phyloP scores from a whole-genome alignment of 2,888 invertebrate genomes.

The Microctonus aethiopoides region DNA sequence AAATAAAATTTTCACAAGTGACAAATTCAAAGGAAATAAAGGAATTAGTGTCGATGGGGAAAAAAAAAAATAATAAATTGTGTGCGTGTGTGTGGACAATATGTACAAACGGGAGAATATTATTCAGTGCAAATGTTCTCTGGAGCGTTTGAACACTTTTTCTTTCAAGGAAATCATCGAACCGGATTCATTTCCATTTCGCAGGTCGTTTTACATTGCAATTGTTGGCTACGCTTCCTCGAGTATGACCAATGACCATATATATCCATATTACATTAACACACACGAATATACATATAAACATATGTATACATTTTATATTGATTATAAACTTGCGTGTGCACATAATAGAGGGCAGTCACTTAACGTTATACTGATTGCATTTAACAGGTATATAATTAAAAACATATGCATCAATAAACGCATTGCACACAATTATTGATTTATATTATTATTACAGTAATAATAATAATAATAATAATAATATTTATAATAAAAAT shows the following conservation, averaged over 20 bases:
- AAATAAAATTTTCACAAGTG: background rate
- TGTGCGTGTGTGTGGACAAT: background rate
- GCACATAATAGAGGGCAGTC: background rate
- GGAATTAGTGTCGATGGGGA: background rate
- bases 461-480: background rate
- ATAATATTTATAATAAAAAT: background rate
- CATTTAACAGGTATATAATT: background rate
- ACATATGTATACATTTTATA: background rate
- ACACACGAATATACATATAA: background rate
- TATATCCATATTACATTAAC: background rate
- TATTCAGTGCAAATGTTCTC: background rate
- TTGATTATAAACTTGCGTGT: slow-evolving; percentile 10
- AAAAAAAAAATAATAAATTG: too few species aligned
- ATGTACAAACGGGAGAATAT: background rate
- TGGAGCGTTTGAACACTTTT: slow-evolving; percentile 5
- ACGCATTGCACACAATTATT: background rate
- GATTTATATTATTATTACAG: background rate
- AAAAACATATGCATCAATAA: background rate
- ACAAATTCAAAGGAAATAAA: background rate
- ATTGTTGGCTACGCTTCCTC: slow-evolving; percentile 13
- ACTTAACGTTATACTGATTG: slow-evolving; percentile 3
- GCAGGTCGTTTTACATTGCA: background rate
- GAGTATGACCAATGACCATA: slow-evolving; percentile 15
- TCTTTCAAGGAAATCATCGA: slow-evolving; percentile 7
- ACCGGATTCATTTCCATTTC: slow-evolving; percentile 16